Conservation (phyloP, 2,113 vertebrate genomes). For the Psittacula cyanocephala region DNA sequence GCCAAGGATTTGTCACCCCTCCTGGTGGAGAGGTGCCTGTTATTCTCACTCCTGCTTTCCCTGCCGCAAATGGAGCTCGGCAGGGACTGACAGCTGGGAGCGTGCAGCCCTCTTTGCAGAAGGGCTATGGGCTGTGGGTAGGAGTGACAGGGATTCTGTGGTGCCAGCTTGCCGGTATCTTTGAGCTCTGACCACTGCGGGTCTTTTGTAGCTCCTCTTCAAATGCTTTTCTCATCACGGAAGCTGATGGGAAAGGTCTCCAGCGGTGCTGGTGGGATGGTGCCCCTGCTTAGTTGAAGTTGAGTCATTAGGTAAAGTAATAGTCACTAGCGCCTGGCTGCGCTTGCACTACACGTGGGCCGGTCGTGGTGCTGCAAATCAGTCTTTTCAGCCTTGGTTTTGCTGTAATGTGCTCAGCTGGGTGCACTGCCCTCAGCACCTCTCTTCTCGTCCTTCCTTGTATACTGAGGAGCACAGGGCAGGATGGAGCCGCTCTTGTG, state of each 20-base stretch:
- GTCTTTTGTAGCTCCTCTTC: not conserved
- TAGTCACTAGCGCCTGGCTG: not conserved
- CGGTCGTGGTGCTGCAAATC: not conserved
- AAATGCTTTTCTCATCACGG: not conserved
- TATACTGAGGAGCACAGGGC: not conserved
- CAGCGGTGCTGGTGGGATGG: not conserved
- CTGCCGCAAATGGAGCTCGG: not conserved
- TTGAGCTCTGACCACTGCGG: not conserved
- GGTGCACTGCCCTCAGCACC: not conserved
- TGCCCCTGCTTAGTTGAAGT: not conserved
- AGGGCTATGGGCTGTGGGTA: not conserved
- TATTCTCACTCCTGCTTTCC: conserved; percentile 8
- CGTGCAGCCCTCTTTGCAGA: not conserved
- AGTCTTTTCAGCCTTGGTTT: not conserved
- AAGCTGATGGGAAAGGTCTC: not conserved
- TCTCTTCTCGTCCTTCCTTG: fast-evolving
- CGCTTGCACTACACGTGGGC: too few relatives aligned
- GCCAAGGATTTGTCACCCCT: conserved; percentile 48
- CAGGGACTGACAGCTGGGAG: not conserved
- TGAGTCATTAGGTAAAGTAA: not conserved
- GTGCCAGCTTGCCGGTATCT: not conserved
- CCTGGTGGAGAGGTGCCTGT: not conserved
- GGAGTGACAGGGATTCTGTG: not conserved
- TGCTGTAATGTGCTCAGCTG: not conserved
- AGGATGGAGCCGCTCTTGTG: not conserved